These are phyloP conservation scores for Tragelaphus buxtoni DNA, from an alignment of 2,113 vertebrate genomes.

Conservation along the genomic window DNA sequence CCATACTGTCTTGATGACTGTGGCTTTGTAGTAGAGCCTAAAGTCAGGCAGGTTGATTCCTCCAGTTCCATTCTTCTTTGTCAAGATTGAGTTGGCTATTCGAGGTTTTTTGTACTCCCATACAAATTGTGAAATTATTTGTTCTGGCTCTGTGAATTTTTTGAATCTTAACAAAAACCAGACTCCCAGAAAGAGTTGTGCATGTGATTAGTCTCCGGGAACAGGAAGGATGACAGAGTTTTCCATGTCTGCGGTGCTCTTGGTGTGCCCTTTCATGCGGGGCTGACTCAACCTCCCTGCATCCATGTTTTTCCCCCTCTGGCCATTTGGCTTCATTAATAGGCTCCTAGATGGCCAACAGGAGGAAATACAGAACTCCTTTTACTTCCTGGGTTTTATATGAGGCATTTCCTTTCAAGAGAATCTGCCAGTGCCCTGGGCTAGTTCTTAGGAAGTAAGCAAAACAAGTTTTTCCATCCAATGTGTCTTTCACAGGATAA, in stretches of 20 bases:
- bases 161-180: background rate
- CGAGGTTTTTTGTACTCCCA: no score
- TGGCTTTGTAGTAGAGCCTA: no score
- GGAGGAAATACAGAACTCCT: background rate
- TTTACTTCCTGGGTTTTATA: background rate
- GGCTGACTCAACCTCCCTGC: background rate
- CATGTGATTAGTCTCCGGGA: fast-evolving
- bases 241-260: fast-evolving
- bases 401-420: background rate
- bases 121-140: no score
- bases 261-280: fast-evolving
- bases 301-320: background rate
- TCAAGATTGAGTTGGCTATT: no score
- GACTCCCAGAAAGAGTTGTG: no score
- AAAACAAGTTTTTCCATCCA: background rate
- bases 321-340: background rate
- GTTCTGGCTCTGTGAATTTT: background rate
- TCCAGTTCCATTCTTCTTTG: no score
- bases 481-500: background rate
- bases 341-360: no score
- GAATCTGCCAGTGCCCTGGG: background rate
- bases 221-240: background rate
- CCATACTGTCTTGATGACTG: no score
- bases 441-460: background rate
- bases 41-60: no score